Evolutionary conservation across 92 coral and sea anemone species (phyloP), one percentile per base, ranked within the genome.

Genomic region (Epizoanthus ramosus): DNA sequence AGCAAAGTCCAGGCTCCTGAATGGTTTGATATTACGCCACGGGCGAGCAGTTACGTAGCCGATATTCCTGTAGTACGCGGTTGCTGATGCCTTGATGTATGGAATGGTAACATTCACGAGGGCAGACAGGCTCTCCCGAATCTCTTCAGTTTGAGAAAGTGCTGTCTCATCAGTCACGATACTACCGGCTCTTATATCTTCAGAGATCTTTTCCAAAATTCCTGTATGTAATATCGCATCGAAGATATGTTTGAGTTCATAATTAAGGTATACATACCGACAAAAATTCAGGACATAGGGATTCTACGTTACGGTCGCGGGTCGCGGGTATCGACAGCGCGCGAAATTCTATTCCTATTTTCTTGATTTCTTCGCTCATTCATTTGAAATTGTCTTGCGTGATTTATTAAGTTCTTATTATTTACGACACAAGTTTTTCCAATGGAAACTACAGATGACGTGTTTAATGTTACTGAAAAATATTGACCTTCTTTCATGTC

Each of bases 1-100:
- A 1, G 33, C 28, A 25, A 68, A 69, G 74, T 86, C 50, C 47
- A 93, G 56, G 56, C 68, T 83, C 63, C 76, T 89, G 74, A 80
- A 87, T 5, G 86, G 87, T 84, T 88, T 84, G 18, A 89, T 80
- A 47, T 75, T 60, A 16, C 15, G 68, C 98, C 98, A 93, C 33
- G 92, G 88, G 31, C 85, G 83, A 15, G 87, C 31, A 71, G 91
- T 86, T 1, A 86, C 87, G 69, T 57, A 87, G 43, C 94, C 93
- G 25, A 93, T 88, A 31, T 84, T 33, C 21, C 77, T 66, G 79
- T 61, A 93, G 57, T 93, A 93, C 24, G 66, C 57, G 23, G 43
- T 83, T 57, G 87, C 65, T 15, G 87, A 68, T 12, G 33, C 13
- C 73, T 57, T 75, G 19, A 86, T 79, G 41, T 59, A 58, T 1